phyloP scores from a whole-genome alignment of 2,797 vertebrate species.

The Parauchenoglanis ngamensis region DNA sequence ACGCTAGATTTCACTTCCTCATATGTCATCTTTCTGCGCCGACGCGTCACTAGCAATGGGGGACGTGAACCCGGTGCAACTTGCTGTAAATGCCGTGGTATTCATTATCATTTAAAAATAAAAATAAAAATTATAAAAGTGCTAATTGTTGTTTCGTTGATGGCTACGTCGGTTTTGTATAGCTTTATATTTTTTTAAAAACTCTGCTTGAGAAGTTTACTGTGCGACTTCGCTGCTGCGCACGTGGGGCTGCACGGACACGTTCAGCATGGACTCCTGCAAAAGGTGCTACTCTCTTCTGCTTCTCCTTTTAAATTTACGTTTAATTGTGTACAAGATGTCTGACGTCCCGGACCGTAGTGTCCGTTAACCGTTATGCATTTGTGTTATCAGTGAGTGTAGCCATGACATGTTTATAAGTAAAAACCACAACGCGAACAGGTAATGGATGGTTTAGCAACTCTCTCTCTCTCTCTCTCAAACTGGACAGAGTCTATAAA shows the following conservation, averaged over 20 bases:
- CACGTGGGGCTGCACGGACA: neutral
- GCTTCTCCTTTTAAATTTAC: neutral
- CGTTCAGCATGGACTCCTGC: constrained; percentile 7
- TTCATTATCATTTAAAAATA: neutral
- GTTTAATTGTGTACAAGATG: rapidly evolving
- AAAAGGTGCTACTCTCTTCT: neutral
- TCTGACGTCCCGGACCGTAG: neutral
- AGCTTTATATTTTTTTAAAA: neutral
- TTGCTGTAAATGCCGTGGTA: neutral
- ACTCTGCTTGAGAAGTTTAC: neutral
- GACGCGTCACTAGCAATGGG: neutral
- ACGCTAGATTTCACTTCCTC: neutral
- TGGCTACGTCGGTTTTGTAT: neutral
- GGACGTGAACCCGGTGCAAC: neutral
- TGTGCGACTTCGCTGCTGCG: neutral
- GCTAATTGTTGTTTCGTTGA: neutral
- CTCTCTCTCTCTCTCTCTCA: neutral
- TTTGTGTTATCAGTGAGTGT: neutral
- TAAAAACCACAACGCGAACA: neutral
- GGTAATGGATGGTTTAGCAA: neutral
- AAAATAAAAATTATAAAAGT: neutral
- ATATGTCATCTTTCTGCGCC: constrained; percentile 18
- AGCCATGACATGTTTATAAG: neutral
- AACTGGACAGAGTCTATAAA: neutral
- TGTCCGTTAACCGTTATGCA: neutral